Conservation (phyloP, 2,113 vertebrate genomes). For the Pungitius pungitius region DNA sequence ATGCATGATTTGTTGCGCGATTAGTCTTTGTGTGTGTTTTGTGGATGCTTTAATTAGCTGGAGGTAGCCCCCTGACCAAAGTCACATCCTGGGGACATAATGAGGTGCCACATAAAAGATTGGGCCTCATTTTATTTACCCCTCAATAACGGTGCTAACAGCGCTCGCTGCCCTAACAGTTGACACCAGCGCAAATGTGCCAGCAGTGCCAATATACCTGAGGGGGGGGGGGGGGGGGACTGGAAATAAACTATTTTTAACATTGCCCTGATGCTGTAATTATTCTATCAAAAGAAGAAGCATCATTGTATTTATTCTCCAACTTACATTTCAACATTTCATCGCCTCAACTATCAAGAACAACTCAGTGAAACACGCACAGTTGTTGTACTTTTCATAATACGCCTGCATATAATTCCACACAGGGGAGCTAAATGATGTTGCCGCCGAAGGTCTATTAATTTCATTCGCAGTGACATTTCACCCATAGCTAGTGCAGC, state of each 20-base stretch:
- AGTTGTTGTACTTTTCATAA: constrained; percentile 21
- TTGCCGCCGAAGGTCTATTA: constrained; percentile 13
- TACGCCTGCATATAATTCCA: constrained; percentile 2
- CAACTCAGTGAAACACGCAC: not conserved
- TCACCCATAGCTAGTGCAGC: constrained; percentile 63
- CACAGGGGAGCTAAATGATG: not conserved
- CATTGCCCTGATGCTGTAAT: too few species aligned
- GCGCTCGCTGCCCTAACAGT: too few species aligned
- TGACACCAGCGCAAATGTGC: too few species aligned
- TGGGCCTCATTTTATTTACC: too few species aligned
- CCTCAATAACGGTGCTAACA: too few species aligned
- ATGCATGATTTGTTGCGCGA: constrained; percentile 53
- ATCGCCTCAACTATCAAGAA: constrained; percentile 1
- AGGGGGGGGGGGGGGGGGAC: too few species aligned
- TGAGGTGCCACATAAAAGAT: not conserved
- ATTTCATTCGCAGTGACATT: constrained; percentile 64
- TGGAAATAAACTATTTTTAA: too few species aligned
- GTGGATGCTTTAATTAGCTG: constrained; percentile 51
- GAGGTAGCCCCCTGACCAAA: constrained; percentile 39
- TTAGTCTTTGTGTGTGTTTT: constrained; percentile 21
- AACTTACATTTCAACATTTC: not conserved
- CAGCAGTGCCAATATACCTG: too few species aligned
- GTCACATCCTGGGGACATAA: constrained; percentile 32
- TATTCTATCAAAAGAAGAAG: not conserved
- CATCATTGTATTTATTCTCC: not conserved